A percentile compares a stretch with the other conserved stretches of the same genome.
Conservation (phyloP, 1,140 invertebrate species). For the Psix sp. region DNA sequence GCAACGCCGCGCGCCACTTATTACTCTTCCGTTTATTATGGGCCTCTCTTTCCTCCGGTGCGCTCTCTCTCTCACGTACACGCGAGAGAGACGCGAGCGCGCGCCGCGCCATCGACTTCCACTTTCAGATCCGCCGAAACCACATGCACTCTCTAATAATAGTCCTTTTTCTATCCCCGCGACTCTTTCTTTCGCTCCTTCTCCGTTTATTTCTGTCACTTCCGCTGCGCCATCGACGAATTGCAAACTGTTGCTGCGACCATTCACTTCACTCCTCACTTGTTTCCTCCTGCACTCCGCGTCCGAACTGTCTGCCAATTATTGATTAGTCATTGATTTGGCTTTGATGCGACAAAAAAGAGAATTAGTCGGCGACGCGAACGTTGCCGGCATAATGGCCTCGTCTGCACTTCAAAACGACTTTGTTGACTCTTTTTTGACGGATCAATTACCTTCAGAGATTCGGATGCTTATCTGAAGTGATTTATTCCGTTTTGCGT, state of each 20-base stretch:
- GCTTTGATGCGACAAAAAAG: constrained; percentile 13
- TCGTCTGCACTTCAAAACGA: constrained; percentile 7
- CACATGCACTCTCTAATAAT: constrained; percentile 32
- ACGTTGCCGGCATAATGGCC: not conserved
- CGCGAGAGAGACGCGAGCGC: constrained; percentile 46
- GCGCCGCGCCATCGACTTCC: constrained; percentile 47
- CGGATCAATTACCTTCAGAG: constrained; percentile 21
- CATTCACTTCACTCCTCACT: constrained; percentile 13
- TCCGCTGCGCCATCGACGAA: not conserved
- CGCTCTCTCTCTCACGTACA: constrained; percentile 42
- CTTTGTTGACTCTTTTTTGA: constrained; percentile 20
- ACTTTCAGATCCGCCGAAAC: constrained; percentile 28
- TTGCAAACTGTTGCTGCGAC: not conserved
- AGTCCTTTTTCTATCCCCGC: too few relatives aligned
- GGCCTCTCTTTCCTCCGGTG: constrained; percentile 22
- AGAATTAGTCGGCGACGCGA: not conserved
- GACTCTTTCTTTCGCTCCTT: not conserved
- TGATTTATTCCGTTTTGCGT: too few relatives aligned
- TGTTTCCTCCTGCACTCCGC: constrained; percentile 18
- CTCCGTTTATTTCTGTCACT: not conserved
- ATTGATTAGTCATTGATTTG: constrained; percentile 23
- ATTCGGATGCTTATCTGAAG: constrained; percentile 31
- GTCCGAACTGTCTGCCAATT: constrained; percentile 10
- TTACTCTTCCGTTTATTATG: constrained; percentile 25
- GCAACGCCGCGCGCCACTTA: constrained; percentile 31